Base-by-base conservation (phyloP, 2,113 vertebrate species). In the human (Homo sapiens) region DNA sequence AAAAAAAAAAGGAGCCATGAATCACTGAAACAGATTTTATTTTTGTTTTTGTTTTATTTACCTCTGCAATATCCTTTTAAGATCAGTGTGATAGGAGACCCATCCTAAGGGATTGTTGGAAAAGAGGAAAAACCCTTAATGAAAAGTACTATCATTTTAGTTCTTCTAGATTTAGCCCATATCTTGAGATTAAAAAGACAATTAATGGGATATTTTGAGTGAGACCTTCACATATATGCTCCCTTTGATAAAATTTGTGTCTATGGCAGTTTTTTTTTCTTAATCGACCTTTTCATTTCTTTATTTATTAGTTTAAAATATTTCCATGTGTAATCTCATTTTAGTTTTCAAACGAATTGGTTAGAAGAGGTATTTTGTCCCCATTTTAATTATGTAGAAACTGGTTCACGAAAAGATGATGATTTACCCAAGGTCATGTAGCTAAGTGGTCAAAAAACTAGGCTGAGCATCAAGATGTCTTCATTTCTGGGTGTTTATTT, bases 321-420 rank as follows among this genome's bases (percentile, higher is more conserved):
- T 93, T 97, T 98, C 88, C 72, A 95, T 59, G 9, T 5, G 90
- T 75, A 92, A 84, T 84, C 80, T 81, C 79, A 61, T 87, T 95
- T 79, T 85, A 55, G 75, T 96, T 94, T 66, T 93, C 43, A 81
- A 16, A 10, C 68, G 20, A 76, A 79, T 78, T 72, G 38, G 16
- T 89, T 72, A 75, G 17, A 66, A 75, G 66, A 90, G 9, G 8
- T 55, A 59, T 78, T 89, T 95, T 92, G 17, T 38, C 30, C 52
- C 40, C 35, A 84, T 92, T 38, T 93, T 73, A 75, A 90, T 89
- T 72, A 90, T 23, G 76, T 84, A 93, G 84, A 92, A 97, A 96
- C 70, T 48, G 40, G 52, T 48, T 94, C 32, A 80, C 72, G 8
- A 32, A 32, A 17, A 9, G 43, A 85, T 25, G 52, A 6, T 55